Base-by-base conservation (phyloP, 1,140 invertebrate species). In the Chelonus insularis region DNA sequence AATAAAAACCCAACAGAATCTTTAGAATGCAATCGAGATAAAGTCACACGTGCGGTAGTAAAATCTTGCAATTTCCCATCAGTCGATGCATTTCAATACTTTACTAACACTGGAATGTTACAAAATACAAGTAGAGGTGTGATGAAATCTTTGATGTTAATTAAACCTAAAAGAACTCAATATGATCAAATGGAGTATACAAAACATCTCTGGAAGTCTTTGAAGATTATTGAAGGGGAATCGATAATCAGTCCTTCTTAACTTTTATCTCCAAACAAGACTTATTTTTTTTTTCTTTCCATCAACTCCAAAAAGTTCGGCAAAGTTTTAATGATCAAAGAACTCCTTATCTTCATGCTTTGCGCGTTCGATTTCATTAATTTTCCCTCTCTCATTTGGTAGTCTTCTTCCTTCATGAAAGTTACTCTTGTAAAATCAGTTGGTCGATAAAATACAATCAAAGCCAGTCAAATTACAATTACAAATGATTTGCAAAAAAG, bases 91-190 rank as follows among this genome's bases (percentile, higher is more conserved):
- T 18, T 14, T 14, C 14, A 16, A 43, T 43, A 20, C 16, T 14
- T 4, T 43, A 16, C 41, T 12, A 16, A 16, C 16, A 18, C 5
- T 8, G 18, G 41, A 18, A 18, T 37, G 20, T 34, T 52, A 9
- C 39, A 60, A 41, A 41, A 18, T 6, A 37, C 2, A 25, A 51
- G 34, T 4, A 57, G 16, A 11, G 29, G 11, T 43, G 18, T 43
- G 41, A 43, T 43, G 41, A 43, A 43, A 43, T 43, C 41, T 6
- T 43, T 59, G 57, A 59, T 45, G 47, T 37, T 59, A 59, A 51
- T 59, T 51, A 51, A 29, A 51, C 20, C 47, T 45, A 45, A 59
- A 59, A 59, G 57, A 21, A 51, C 47, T 59, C 16, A 59, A 59
- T 59, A 37, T 36, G 45, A 45, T 20, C 29, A 36, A 23, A 25